Conservation (phyloP, 2,113 vertebrate genomes). For the Leuciscus idus region DNA sequence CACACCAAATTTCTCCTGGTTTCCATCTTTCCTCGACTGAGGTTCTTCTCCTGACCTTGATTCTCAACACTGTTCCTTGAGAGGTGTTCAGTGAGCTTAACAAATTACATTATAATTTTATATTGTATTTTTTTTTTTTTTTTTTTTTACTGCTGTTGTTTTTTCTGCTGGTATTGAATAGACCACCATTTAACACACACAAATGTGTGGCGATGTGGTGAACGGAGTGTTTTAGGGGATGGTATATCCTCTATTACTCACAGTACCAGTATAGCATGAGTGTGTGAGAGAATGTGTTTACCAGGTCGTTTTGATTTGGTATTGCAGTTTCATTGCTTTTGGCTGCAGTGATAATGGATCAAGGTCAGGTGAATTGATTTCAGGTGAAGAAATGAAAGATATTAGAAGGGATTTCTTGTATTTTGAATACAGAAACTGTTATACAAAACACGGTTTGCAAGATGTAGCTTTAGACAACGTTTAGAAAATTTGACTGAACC, state of each 20-base stretch:
- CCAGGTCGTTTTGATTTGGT: conserved; percentile 16
- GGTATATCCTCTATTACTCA: conserved; percentile 25
- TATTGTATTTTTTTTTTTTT: conserved; percentile 46
- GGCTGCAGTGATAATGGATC: conserved; percentile 12
- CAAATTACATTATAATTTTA: conserved; percentile 25
- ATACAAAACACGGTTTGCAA: background rate
- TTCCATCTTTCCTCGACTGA: conserved; percentile 14
- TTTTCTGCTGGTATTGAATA: conserved; percentile 20
- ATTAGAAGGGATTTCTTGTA: conserved; percentile 2
- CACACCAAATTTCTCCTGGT: conserved; percentile 2
- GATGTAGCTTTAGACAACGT: background rate
- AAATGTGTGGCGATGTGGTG: conserved; percentile 49
- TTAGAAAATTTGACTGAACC: background rate
- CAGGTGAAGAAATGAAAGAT: conserved; percentile 23
- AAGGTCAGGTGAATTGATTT: conserved; percentile 21
- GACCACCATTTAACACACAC: conserved; percentile 38
- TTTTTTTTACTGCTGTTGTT: background rate
- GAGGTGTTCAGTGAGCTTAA: background rate
- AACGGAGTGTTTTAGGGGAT: conserved; percentile 45
- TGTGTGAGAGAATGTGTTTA: conserved; percentile 26
- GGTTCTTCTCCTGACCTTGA: conserved; percentile 18
- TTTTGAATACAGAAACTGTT: background rate
- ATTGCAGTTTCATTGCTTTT: conserved; percentile 13
- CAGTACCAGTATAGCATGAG: conserved; percentile 12
- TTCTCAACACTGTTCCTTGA: conserved; percentile 16